Conservation (phyloP, 2,797 vertebrate species). For the Takifugu ocellatus region DNA sequence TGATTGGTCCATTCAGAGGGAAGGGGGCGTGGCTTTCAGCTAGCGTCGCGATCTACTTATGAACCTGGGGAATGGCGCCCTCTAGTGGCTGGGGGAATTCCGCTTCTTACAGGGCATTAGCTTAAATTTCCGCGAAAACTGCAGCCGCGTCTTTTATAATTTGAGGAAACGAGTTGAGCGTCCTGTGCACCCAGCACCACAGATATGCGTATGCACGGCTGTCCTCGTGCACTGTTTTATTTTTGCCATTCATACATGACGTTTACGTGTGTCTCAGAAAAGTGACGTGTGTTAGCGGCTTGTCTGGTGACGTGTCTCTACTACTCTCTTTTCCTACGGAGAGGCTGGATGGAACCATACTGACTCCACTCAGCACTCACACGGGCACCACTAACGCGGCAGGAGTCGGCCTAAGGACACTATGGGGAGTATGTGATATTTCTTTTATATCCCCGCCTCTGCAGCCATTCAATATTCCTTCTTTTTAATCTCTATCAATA, state of each 20-base stretch:
- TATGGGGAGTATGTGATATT: slow-evolving; percentile 78
- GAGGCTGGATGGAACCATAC: slow-evolving; percentile 70
- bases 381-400: slow-evolving; percentile 41
- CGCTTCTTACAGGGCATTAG: too few relatives aligned
- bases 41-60: background rate
- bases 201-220: background rate
- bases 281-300: slow-evolving; percentile 73
- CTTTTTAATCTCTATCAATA: background rate
- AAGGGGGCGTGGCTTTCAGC: background rate
- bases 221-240: background rate
- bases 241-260: background rate
- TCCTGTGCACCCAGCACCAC: background rate
- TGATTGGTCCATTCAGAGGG: background rate
- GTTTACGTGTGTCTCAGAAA: background rate
- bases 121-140: background rate
- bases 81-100: slow-evolving; percentile 26
- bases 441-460: background rate
- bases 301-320: slow-evolving; percentile 81
- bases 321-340: slow-evolving; percentile 62
- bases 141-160: background rate
- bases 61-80: slow-evolving; percentile 13
- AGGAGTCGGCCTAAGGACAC: slow-evolving; percentile 50
- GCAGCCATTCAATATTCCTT: background rate
- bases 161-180: accelerated
- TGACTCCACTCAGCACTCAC: slow-evolving; percentile 52